A percentile compares a stretch with the other conserved stretches of the same genome.
These are phyloP conservation scores for Bimastos eiseni DNA, from an alignment of 2,888 invertebrate genomes.

Conservation along the genomic window DNA sequence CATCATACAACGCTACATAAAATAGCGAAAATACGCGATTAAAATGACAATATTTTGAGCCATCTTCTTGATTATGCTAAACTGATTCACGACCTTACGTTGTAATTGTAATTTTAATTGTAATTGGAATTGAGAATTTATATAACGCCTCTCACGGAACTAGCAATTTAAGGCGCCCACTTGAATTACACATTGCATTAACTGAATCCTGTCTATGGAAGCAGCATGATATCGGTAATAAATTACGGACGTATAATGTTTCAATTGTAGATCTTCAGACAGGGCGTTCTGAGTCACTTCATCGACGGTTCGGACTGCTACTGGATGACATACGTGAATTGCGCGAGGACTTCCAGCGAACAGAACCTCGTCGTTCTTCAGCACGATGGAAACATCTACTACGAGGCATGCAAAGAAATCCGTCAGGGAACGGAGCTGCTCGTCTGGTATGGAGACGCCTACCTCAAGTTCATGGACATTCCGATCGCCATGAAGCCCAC, in stretches of 20 bases:
- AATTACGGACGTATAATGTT: not conserved
- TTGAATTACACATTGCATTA: too few species aligned
- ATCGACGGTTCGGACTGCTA: slow-evolving; percentile 56
- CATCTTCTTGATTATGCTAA: too few species aligned
- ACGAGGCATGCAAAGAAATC: slow-evolving; percentile 59
- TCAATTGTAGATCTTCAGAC: slow-evolving; percentile 53
- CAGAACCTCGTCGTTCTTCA: slow-evolving; percentile 55
- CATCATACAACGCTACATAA: too few species aligned
- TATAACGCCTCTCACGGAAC: too few species aligned
- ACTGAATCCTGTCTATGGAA: too few species aligned
- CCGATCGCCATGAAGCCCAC: slow-evolving; percentile 60
- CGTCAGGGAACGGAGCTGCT: slow-evolving; percentile 58
- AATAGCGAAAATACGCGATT: too few species aligned
- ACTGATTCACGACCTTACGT: too few species aligned
- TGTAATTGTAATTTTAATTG: too few species aligned
- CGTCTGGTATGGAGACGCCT: slow-evolving; percentile 63
- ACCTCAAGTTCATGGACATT: slow-evolving; percentile 62
- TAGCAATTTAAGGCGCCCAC: too few species aligned
- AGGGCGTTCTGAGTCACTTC: slow-evolving; percentile 57
- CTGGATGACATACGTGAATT: slow-evolving; percentile 63
- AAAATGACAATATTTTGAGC: too few species aligned
- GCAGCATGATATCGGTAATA: too few species aligned
- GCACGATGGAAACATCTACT: slow-evolving; percentile 55
- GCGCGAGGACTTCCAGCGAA: slow-evolving; percentile 59
- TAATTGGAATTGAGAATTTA: too few species aligned